phyloP scores from a whole-genome alignment of 2,113 vertebrate species.

The Urocolius indicus region DNA sequence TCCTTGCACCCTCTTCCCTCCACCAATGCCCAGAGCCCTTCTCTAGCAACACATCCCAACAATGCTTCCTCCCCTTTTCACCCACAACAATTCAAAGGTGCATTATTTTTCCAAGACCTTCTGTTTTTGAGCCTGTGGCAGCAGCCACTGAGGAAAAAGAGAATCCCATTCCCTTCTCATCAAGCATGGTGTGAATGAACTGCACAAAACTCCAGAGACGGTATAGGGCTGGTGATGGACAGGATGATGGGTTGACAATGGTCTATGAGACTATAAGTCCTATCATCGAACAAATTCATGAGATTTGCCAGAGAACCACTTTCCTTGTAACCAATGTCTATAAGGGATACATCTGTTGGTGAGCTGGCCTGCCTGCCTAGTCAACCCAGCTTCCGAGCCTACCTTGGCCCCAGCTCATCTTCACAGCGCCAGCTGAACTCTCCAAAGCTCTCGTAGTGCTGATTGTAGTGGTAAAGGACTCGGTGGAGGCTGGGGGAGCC shows the following conservation, averaged over 20 bases:
- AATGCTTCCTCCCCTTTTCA: background rate
- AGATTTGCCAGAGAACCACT: background rate
- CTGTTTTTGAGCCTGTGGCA: background rate
- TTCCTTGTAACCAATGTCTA: background rate
- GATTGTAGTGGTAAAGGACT: constrained; percentile 97
- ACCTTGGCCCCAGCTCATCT: constrained; percentile 97
- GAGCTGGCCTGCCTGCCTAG: background rate
- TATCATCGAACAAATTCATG: background rate
- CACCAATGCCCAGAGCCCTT: background rate
- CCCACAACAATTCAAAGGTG: background rate
- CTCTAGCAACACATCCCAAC: background rate
- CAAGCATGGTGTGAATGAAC: background rate
- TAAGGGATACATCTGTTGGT: background rate
- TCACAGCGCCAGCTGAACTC: constrained; percentile 99
- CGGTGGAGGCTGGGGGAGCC: constrained; percentile 93
- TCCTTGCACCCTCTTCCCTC: background rate
- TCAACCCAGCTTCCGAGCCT: background rate
- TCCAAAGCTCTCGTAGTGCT: constrained; percentile 96
- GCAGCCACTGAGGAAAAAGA: background rate
- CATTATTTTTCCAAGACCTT: background rate
- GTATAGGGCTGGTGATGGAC: background rate
- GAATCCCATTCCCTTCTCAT: background rate
- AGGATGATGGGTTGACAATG: background rate
- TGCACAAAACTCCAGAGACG: background rate
- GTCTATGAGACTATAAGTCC: background rate